Percentiles rank a stretch among this genome's conserved stretches.
These are phyloP conservation scores for Vollenhovia emeryi DNA, from an alignment of 1,140 invertebrate genomes.

Conservation along the genomic window DNA sequence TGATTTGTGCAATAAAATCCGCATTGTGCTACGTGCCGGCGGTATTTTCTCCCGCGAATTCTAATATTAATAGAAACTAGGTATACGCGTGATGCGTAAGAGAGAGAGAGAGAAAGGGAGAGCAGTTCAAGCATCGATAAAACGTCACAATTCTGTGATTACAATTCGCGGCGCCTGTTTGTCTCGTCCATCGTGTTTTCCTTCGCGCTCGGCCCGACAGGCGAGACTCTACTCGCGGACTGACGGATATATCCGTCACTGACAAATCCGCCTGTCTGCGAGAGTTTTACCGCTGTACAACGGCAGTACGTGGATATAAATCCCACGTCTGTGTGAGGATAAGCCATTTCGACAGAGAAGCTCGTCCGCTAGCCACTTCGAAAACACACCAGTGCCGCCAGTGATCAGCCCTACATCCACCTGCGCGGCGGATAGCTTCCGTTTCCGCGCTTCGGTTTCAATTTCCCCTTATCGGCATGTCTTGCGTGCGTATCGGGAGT, in stretches of 20 bases:
- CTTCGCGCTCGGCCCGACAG: slow-evolving; percentile 22
- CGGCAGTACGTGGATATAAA: slow-evolving; percentile 61
- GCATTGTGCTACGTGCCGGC: not conserved
- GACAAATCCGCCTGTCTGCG: slow-evolving; percentile 76
- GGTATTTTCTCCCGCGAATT: not conserved
- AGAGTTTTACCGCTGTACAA: slow-evolving; percentile 71
- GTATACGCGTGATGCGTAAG: not conserved
- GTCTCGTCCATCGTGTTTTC: slow-evolving; percentile 42
- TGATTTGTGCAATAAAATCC: not conserved
- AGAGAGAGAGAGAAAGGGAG: not conserved
- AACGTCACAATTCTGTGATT: slow-evolving; percentile 24
- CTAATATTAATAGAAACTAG: slow-evolving; percentile 3
- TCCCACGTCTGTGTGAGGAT: slow-evolving; percentile 59
- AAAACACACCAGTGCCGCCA: slow-evolving; percentile 27
- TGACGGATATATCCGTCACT: slow-evolving; percentile 72
- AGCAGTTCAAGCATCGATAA: slow-evolving; percentile 26
- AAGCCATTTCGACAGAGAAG: slow-evolving; percentile 59
- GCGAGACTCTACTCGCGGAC: slow-evolving; percentile 13
- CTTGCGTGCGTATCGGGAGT: not conserved
- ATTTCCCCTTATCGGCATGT: slow-evolving; percentile 24
- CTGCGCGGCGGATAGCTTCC: slow-evolving; percentile 35
- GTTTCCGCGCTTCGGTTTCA: slow-evolving; percentile 56
- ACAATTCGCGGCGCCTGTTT: slow-evolving; percentile 17
- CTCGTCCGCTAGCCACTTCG: slow-evolving; percentile 42
- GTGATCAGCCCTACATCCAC: slow-evolving; percentile 6